A percentile compares a stretch with the other conserved stretches of the same genome.
Evolutionary conservation across 2,113 vertebrate species (phyloP).

Genomic region (Boleophthalmus pectinirostris): DNA sequence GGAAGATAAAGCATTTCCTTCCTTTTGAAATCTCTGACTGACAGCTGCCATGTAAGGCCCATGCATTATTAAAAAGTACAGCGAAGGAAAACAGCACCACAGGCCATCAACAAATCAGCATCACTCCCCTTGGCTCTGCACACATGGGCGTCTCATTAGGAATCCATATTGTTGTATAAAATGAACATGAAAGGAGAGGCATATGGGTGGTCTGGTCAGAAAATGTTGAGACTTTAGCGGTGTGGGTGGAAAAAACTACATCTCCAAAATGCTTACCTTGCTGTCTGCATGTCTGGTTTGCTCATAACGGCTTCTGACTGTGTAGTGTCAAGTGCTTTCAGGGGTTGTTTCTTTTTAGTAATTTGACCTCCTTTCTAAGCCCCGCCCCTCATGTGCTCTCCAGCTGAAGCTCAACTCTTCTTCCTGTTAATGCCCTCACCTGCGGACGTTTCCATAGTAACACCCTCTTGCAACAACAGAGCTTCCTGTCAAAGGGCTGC

Average conservation of each 20-base stretch:
- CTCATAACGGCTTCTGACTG: conserved; percentile 21
- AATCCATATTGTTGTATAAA: conserved; percentile 20
- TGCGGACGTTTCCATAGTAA: conserved; percentile 71
- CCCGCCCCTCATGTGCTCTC: conserved; percentile 19
- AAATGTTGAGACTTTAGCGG: conserved; percentile 21
- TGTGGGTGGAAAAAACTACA: conserved; percentile 27
- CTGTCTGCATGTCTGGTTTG: conserved; percentile 3
- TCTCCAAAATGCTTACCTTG: conserved; percentile 41
- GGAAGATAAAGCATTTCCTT: not conserved
- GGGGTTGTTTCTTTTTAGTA: conserved; percentile 32
- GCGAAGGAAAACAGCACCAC: conserved; percentile 36
- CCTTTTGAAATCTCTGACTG: conserved; percentile 22
- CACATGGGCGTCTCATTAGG: conserved; percentile 39
- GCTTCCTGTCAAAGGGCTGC: conserved; percentile 65
- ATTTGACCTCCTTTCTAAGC: conserved; percentile 53
- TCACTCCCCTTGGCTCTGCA: conserved; percentile 36
- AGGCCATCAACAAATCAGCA: conserved; percentile 23
- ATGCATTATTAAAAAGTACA: conserved; percentile 36
- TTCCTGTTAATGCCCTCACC: conserved; percentile 74
- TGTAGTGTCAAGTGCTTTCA: conserved; percentile 16
- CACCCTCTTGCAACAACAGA: conserved; percentile 35
- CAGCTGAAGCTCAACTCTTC: conserved; percentile 54
- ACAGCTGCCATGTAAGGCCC: conserved; percentile 28
- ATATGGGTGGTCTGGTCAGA: conserved; percentile 55
- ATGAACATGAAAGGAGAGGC: conserved; percentile 24